These are phyloP conservation scores for Saturnia pavonia DNA, from an alignment of 2,888 invertebrate species.

Conservation along the genomic window DNA sequence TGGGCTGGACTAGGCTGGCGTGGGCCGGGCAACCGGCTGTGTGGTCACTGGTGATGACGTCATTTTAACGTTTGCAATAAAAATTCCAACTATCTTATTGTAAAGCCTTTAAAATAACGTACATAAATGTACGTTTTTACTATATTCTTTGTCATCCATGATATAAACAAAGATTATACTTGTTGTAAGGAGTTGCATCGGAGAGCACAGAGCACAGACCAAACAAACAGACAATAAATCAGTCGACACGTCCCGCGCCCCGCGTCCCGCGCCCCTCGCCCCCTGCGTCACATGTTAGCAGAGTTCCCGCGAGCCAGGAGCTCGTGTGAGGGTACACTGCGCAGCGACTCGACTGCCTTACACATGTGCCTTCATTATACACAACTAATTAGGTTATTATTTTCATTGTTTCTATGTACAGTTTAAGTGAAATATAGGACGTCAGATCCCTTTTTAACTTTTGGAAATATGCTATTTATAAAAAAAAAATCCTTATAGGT, in stretches of 20 bases:
- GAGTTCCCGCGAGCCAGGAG: background rate
- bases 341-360: background rate
- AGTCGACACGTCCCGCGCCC: background rate
- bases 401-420: background rate
- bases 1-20: background rate
- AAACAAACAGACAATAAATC: conserved; percentile 9
- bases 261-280: background rate
- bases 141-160: no score
- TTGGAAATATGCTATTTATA: background rate
- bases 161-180: conserved; percentile 1
- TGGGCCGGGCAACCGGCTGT: background rate
- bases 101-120: background rate
- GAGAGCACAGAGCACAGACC: background rate
- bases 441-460: background rate
- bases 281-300: background rate
- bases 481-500: no score
- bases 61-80: background rate
- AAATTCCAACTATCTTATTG: background rate
- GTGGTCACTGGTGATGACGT: background rate
- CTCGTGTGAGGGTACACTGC: no score
- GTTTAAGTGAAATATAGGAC: background rate
- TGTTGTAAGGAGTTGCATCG: background rate
- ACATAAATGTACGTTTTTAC: no score
- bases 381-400: background rate
- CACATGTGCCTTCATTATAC: background rate